Evolutionary conservation across 2,888 invertebrate species (phyloP), one percentile per base, ranked within the genome.

Genomic region (Clepsis dumicolana): DNA sequence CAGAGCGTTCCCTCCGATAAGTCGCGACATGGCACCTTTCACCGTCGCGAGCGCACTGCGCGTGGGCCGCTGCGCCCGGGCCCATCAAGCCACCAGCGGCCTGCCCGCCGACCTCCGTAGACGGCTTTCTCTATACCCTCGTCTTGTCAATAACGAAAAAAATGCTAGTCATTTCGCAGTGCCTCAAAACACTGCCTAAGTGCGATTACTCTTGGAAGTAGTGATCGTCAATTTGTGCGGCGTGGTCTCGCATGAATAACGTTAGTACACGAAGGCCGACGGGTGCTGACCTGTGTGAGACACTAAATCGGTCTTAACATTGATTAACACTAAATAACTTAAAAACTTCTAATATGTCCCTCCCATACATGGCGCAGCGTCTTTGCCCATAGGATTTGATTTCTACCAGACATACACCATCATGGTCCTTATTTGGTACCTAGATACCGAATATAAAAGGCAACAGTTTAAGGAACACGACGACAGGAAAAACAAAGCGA

Each of bases 31-130:
- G 82, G 77, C 80, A 77, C 93, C 93, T 91, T 93, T 93, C 93
- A 93, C 93, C 85, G 88, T 73, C 91, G 90, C 88, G 83, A 79
- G 87, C 89, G 86, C 86, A 93, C 93, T 93, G 90, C 76, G 79
- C 75, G 67, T 73, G 60, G 63, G 70, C 62, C 74, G 73, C 69
- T 73, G 68, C 68, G 72, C 70, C 70, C 66, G 69, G 59, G 65
- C 78, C 77, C 75, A 74, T 77, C 79, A 75, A 77, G 70, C 35
- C 54, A 60, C 27, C 29, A 44, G 50, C 29, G 27, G 60, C 52
- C 61, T 41, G 24, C 80, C 76, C 76, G 81, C 80, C 86, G 88
- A 87, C 89, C 89, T 88, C 88, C 85, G 78, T 76, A 68, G 79
- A 74, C 80, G 82, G 89, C 91, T 92, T 92, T 92, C 92, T 91